A percentile compares a stretch with the other conserved stretches of the same genome.
These are phyloP conservation scores for Platorchestia sp. DNA, from an alignment of 1,140 invertebrate genomes.

Conservation along the genomic window DNA sequence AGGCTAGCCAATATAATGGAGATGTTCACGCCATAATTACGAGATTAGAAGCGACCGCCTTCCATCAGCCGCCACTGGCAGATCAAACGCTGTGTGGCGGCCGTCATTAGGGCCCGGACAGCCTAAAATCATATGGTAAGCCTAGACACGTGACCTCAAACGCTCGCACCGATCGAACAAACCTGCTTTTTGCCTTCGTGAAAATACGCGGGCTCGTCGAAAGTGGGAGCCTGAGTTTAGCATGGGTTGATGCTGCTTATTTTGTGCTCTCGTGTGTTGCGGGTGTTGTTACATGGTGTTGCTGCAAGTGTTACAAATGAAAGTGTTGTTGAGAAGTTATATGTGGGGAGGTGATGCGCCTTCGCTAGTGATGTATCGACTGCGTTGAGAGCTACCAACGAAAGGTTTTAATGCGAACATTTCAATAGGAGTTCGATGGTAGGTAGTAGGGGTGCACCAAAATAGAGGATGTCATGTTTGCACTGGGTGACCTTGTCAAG, in stretches of 20 bases:
- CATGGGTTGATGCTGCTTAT: not conserved
- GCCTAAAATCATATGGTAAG: not conserved
- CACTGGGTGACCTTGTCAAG: no score
- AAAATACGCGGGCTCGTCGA: not conserved
- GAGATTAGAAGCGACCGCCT: not conserved
- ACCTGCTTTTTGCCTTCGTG: not conserved
- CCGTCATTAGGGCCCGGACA: not conserved
- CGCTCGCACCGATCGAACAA: not conserved
- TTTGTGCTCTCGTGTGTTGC: not conserved
- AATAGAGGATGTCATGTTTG: no score
- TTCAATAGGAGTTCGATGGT: no score
- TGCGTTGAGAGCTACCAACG: no score
- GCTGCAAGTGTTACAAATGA: no score
- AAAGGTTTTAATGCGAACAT: no score
- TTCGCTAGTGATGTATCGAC: no score
- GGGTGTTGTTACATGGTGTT: no score
- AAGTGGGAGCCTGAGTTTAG: not conserved
- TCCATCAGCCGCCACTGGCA: not conserved
- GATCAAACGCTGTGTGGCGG: not conserved
- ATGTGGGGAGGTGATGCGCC: no score
- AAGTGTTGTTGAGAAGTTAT: no score
- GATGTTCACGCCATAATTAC: not conserved
- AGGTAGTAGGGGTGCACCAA: no score
- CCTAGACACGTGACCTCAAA: not conserved
- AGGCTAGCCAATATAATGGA: no score